Evolutionary conservation across 2,888 invertebrate genomes (phyloP).

Genomic region (Schizaphis graminum): DNA sequence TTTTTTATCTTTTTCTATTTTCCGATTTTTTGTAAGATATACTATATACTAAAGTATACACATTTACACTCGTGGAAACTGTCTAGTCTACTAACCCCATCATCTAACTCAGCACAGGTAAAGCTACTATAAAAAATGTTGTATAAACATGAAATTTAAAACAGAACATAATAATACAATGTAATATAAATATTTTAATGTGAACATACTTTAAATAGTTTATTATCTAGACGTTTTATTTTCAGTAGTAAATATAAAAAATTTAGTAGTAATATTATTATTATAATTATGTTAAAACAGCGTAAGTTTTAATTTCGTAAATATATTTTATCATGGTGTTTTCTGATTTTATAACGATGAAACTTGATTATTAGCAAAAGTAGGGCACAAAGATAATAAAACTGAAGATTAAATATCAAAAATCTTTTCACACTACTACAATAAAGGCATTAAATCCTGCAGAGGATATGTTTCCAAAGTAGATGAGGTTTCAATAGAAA

Average conservation of each 20-base stretch:
- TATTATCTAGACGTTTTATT: not conserved
- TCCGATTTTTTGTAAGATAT: not conserved
- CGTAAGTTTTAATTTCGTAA: not conserved
- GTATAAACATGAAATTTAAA: not conserved
- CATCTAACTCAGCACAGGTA: not conserved
- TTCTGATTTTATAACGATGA: not conserved
- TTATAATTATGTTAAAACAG: not conserved
- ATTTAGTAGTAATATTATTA: not conserved
- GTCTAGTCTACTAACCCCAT: not conserved
- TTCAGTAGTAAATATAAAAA: not conserved
- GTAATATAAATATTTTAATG: not conserved
- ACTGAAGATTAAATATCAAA: conserved; percentile 20
- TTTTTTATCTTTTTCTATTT: no score
- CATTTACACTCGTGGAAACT: not conserved
- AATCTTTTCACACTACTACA: not conserved
- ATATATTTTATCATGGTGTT: not conserved
- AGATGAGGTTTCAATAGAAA: not conserved
- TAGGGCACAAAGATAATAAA: not conserved
- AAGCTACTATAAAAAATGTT: not conserved
- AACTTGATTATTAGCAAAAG: conserved; percentile 1
- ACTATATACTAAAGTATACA: not conserved
- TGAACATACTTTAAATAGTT: not conserved
- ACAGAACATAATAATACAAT: not conserved
- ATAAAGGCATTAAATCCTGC: not conserved
- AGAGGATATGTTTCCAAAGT: not conserved